Base-by-base conservation (phyloP, 1,140 invertebrate species). In the Euborellia annulipes region DNA sequence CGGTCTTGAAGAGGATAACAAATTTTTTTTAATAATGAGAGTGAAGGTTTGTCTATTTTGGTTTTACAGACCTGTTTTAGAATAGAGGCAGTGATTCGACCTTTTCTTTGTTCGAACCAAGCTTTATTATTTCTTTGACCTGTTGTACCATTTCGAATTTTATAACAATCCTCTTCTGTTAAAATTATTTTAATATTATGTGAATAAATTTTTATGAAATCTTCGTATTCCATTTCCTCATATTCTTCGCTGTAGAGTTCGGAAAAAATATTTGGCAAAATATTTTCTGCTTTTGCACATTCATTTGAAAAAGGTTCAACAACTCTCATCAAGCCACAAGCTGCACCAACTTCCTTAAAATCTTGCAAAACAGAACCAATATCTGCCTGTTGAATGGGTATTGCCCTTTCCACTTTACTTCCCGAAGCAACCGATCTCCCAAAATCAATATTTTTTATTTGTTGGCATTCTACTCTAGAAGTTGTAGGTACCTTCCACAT, bases 11-110 rank as follows among this genome's bases (percentile, higher is more conserved):
- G 7, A 11, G 41, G 41, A 23, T 43, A 30, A 23, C 41, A 43
- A 8, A 43, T 23, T 23, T 20, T 21, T 27, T 43, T 8, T 43
- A 43, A 8, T 30, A 43, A 17, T 20, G 19, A 23, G 11, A 43
- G 8, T 8, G 17, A 30, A n/a, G 41, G 41, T 30, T 43, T 17
- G 9, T 23, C 41, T 11, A 17, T 6, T 27, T 17, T 11, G n/a
- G 41, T 43, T 13, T 23, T 11, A 17, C 16, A 27, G 17, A 7
- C 8, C 7, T 6, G 8, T 7, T 43, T 8, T 20, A 43, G 21
- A 9, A 30, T 27, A 8, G 41, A 43, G 22, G 41, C 41, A 43
- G 17, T 27, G n/a, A 43, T 21, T 30, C 41, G 8, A 11, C 41
- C 41, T 23, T 11, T 20, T 23, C 21, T 7, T 9, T 30, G 9